Conservation (phyloP, 2,797 vertebrate genomes). For the Cottoperca gobio region DNA sequence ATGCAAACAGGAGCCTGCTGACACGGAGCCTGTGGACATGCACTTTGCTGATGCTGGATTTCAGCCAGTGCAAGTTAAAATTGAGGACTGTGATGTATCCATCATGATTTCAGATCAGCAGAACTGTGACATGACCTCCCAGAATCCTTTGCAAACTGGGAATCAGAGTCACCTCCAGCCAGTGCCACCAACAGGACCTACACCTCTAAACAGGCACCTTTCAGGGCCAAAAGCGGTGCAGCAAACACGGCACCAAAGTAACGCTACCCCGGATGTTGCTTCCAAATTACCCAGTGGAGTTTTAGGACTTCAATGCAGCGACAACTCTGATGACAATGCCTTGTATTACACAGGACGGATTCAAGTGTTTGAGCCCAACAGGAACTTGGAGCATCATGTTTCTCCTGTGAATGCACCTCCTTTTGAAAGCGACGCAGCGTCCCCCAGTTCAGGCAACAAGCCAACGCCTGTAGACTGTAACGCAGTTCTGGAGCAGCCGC, state of each 20-base stretch:
- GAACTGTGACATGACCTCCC: conserved; percentile 76
- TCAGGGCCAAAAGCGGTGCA: conserved; percentile 77
- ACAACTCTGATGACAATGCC: conserved; percentile 58
- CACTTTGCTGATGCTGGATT: conserved; percentile 78
- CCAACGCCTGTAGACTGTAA: conserved; percentile 86
- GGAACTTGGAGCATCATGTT: conserved; percentile 69
- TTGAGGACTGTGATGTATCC: conserved; percentile 61
- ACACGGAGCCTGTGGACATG: conserved; percentile 40
- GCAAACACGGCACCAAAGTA: conserved; percentile 75
- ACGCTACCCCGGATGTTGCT: conserved; percentile 72
- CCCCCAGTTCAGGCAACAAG: conserved; percentile 79
- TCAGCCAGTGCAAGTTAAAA: conserved; percentile 59
- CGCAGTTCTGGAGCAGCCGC: conserved; percentile 81
- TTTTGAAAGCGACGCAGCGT: conserved; percentile 71
- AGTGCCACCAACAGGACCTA: conserved; percentile 84
- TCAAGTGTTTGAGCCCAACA: conserved; percentile 88
- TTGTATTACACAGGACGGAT: conserved; percentile 92
- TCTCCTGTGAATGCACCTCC: conserved; percentile 7
- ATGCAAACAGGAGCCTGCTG: conserved; percentile 69
- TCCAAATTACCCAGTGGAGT: conserved; percentile 69
- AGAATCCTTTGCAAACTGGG: conserved; percentile 76
- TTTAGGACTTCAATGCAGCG: conserved; percentile 23
- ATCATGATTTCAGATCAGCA: conserved; percentile 79
- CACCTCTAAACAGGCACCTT: conserved; percentile 71
- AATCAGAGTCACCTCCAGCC: conserved; percentile 81